phyloP scores from a whole-genome alignment of 1,140 invertebrate species.

The Zaprionus africanus region DNA sequence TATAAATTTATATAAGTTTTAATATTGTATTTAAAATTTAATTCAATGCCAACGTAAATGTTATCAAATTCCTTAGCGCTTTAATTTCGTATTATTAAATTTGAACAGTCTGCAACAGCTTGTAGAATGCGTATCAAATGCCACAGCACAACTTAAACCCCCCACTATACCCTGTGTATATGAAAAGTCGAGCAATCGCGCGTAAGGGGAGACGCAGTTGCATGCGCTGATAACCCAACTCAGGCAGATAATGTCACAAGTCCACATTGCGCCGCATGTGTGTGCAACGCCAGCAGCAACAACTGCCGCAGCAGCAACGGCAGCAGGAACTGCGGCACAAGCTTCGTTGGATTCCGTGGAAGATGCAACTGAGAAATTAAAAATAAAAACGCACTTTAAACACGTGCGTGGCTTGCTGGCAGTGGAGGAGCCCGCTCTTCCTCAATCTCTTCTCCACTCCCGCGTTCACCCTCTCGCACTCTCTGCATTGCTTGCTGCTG shows the following conservation, averaged over 20 bases:
- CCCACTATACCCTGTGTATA: background rate
- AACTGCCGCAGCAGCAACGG: background rate
- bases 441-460: background rate
- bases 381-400: constrained; percentile 75
- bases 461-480: background rate
- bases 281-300: constrained; percentile 42
- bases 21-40: too few relatives aligned
- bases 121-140: constrained; percentile 41
- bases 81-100: too few relatives aligned
- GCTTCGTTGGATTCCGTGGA: constrained; percentile 49
- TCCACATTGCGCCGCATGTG: constrained; percentile 75
- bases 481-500: background rate
- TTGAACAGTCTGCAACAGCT: too few relatives aligned
- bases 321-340: constrained; percentile 41
- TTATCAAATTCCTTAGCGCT: too few relatives aligned
- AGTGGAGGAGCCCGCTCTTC: background rate
- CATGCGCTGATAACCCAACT: constrained; percentile 35
- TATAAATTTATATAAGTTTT: too few relatives aligned
- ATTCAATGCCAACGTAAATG: too few relatives aligned
- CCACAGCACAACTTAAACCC: background rate
- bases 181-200: background rate
- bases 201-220: constrained; percentile 7
- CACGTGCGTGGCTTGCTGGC: constrained; percentile 55
- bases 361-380: constrained; percentile 55
- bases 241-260: constrained; percentile 42